Conservation (phyloP, 2,888 invertebrate species). For the Druceiella hillmani region DNA sequence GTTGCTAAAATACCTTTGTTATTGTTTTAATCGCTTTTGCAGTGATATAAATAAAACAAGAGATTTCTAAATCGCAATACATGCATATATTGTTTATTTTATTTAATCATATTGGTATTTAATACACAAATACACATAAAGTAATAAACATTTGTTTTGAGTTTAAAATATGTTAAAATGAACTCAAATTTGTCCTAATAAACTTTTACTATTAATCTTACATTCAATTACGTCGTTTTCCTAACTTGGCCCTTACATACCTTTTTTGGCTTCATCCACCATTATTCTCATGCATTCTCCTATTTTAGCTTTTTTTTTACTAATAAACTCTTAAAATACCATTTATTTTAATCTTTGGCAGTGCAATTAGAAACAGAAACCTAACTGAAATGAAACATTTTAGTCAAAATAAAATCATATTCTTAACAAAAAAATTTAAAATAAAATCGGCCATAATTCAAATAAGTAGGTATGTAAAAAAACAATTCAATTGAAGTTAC, state of each 20-base stretch:
- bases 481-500: conserved; percentile 20
- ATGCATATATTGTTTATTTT: conserved; percentile 7
- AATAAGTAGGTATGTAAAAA: conserved; percentile 20
- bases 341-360: conserved; percentile 19
- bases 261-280: conserved; percentile 13
- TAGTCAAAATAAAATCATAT: conserved; percentile 15
- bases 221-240: conserved; percentile 3
- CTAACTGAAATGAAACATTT: conserved; percentile 14
- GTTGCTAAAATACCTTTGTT: no score
- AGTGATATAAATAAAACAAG: no score
- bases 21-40: no score
- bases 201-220: conserved; percentile 3
- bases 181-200: conserved; percentile 3
- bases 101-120: conserved; percentile 2
- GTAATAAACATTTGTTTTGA: conserved; percentile 5
- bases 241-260: not conserved
- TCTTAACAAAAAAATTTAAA: conserved; percentile 21
- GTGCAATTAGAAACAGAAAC: conserved; percentile 18
- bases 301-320: conserved; percentile 16
- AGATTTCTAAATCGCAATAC: conserved; percentile 10
- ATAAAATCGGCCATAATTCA: conserved; percentile 19
- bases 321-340: conserved; percentile 20
- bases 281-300: not conserved
- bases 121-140: conserved; percentile 1
- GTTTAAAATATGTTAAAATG: no score